Evolutionary conservation across 2,888 invertebrate species (phyloP).

Genomic region (Metallyticus violacea): DNA sequence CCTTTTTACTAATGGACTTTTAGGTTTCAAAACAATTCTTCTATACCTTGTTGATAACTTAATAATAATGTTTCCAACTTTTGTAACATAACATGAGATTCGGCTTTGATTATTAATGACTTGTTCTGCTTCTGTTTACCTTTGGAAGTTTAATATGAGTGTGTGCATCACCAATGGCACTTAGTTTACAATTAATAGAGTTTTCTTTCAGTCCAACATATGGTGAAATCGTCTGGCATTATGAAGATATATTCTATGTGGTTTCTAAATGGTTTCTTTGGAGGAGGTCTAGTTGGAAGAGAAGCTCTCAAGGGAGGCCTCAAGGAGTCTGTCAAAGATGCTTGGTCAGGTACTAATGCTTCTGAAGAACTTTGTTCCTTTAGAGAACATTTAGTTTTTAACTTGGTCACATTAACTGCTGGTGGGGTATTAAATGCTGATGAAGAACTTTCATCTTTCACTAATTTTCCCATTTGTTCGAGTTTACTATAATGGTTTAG

Average conservation of each 20-base stretch:
- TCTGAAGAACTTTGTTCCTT: not conserved
- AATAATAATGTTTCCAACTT: constrained; percentile 60
- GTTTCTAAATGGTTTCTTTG: constrained; percentile 72
- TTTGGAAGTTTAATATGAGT: not conserved
- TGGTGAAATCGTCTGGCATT: not conserved
- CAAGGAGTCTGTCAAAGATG: constrained; percentile 54
- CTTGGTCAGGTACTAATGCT: not conserved
- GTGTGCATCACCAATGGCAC: not conserved
- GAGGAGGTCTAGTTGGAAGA: constrained; percentile 67
- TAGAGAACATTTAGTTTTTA: not conserved
- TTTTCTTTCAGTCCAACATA: not conserved
- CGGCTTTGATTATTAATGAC: constrained; percentile 39
- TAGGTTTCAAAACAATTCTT: constrained; percentile 11
- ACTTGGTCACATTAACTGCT: not conserved
- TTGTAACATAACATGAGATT: constrained; percentile 61
- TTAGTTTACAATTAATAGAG: not conserved
- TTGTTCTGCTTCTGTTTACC: not conserved
- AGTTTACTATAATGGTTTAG: not conserved
- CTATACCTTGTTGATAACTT: constrained; percentile 45
- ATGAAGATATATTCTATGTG: too few species aligned
- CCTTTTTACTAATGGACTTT: constrained; percentile 1
- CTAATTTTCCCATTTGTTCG: not conserved
- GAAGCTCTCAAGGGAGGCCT: constrained; percentile 66
- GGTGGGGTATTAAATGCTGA: too few species aligned
- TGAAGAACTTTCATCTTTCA: not conserved